These are phyloP conservation scores for Oenanthe oenanthe DNA, from an alignment of 2,113 vertebrate species.

Conservation along the genomic window DNA sequence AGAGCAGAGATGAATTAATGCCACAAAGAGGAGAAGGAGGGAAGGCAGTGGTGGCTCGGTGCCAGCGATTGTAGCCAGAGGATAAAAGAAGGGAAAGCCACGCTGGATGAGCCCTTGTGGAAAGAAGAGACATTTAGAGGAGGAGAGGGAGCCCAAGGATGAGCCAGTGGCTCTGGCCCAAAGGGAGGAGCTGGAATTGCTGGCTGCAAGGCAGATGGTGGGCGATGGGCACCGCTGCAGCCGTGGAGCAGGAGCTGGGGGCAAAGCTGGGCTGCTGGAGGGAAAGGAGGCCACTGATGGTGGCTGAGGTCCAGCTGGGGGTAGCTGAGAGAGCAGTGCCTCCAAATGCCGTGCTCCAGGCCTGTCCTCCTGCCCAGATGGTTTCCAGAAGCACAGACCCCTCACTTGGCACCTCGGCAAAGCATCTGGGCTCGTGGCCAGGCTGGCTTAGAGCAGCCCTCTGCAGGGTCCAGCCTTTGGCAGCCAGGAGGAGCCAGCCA, in stretches of 20 bases:
- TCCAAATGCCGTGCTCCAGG: accelerated
- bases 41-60: accelerated
- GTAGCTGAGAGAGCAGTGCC: neutral
- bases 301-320: neutral
- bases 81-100: neutral
- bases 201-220: neutral
- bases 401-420: neutral
- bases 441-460: neutral
- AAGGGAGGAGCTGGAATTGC: neutral
- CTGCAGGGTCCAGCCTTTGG: neutral
- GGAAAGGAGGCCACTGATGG: accelerated
- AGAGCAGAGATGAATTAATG: neutral
- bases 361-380: neutral
- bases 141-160: neutral
- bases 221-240: accelerated
- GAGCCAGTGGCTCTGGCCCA: neutral
- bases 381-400: neutral
- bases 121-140: neutral
- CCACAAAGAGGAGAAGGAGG: neutral
- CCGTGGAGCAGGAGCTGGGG: neutral
- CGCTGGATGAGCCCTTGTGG: neutral
- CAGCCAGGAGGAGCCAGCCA: neutral
- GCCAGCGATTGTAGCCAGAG: neutral
- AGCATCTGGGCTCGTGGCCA: accelerated
- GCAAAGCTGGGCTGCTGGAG: neutral